Conservation (phyloP, 1,140 invertebrate genomes). For the Bemisia tabaci region DNA sequence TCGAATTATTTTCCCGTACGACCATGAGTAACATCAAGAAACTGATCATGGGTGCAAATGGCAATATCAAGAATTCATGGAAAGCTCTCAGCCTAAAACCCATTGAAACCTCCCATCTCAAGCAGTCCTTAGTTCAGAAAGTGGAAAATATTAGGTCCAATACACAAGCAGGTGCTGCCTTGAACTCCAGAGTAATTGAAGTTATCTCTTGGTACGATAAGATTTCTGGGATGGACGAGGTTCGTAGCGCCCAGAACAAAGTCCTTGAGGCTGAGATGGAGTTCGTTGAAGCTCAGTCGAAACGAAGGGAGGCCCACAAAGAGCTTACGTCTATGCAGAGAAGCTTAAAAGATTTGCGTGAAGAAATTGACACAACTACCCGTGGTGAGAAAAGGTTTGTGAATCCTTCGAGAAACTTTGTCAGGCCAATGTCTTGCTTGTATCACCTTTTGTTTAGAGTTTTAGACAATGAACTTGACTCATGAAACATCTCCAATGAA, state of each 20-base stretch:
- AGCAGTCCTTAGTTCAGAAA: neutral
- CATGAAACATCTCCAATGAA: too few relatives aligned
- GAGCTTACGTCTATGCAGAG: conserved; percentile 40
- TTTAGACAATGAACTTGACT: too few relatives aligned
- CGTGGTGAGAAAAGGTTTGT: conserved; percentile 53
- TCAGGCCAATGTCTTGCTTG: too few relatives aligned
- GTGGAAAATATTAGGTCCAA: neutral
- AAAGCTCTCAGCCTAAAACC: neutral
- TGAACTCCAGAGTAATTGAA: conserved; percentile 11
- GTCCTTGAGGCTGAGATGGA: conserved; percentile 35
- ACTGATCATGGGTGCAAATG: neutral
- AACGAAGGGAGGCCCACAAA: conserved; percentile 39
- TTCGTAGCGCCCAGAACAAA: conserved; percentile 32
- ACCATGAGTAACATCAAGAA: neutral
- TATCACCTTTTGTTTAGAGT: too few relatives aligned
- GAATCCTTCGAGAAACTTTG: too few relatives aligned
- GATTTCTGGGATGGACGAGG: conserved; percentile 34
- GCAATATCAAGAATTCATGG: neutral
- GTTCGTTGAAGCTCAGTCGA: conserved; percentile 45
- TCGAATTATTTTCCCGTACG: too few relatives aligned
- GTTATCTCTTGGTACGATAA: conserved; percentile 33
- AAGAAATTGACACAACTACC: conserved; percentile 50
- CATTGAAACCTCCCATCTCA: neutral
- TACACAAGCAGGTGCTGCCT: neutral
- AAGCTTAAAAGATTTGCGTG: conserved; percentile 45